Evolutionary conservation across 92 coral and sea anemone genomes (phyloP), one percentile per base, ranked within the genome.

Genomic region (Umimayanthus chanpuru): DNA sequence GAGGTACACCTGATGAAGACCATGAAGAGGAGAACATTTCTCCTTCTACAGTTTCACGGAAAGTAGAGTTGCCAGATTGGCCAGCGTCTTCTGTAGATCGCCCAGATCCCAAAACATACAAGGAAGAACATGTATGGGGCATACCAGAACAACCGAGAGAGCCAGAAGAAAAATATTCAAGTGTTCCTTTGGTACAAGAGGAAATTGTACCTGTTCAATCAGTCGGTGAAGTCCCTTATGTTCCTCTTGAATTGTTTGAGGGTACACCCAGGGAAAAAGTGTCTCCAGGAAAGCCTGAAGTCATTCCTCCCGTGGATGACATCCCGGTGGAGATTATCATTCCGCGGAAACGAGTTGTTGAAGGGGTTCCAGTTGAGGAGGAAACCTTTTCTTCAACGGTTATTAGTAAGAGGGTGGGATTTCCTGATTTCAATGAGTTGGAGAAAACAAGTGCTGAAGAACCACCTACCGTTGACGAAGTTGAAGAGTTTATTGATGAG

Each of bases 241-340:
- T 75, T 73, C 78, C 78, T 16, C 21, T 73, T 32, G 78, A 73
- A 32, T 15, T 73, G n/a, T 73, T 73, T 38, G 78, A 73, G 47
- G 78, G 78, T 20, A 30, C 23, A 73, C 43, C 78, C 25, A 29
- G 23, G n/a, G 78, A 73, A 25, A n/a, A 73, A 73, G 26, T 75
- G 36, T n/a, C 38, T 38, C 41, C 85, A 41, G 89, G 80, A 83
- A 89, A 88, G 39, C 88, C 88, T 21, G 66, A 76, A 56, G 93
- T 72, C 53, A 89, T 86, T 36, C 88, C 66, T 29, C 85, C 36
- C 6, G 73, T 21, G 23, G 92, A 66, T 53, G 80, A 65, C n/a
- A 28, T 71, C 6, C 38, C 76, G 7, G 38, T 71, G 18, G 76
- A n/a, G 30, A 4, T 71, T 9, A 29, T 5, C 40, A 71, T 71